Evolutionary conservation across 2,888 invertebrate genomes (phyloP), one percentile per base, ranked within the genome.

Genomic region (Poecilus cupreus): DNA sequence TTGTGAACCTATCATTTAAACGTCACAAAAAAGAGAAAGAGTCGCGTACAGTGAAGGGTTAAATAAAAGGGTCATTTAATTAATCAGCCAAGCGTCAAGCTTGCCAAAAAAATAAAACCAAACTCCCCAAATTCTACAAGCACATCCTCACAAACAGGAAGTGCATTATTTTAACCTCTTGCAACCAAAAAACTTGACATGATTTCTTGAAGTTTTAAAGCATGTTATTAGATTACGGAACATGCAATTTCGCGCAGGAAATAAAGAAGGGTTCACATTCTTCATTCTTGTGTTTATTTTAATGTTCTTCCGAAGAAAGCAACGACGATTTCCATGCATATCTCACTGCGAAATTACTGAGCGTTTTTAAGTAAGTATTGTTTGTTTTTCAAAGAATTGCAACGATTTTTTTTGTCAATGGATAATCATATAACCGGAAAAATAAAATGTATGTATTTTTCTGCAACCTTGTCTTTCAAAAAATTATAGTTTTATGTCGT

Each of bases 21-120:
- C 75, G 75, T 75, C 75, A 49, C 6, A 18, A 20, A 74, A 70
- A 37, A 70, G n/a, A 64, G 24, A 57, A 22, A 22, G 8, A 32
- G 1, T 26, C 26, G 11, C 11, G 2, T n/a, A n/a, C 20, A 75
- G 18, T 51, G 51, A 75, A 75, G 75, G 75, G 75, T 75, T 75
- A 75, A 75, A 51, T 75, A 51, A 75, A 75, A 75, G 75, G 75
- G 75, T 75, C 51, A 75, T 75, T 75, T 75, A 75, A 68, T 68
- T 37, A 37, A 51, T 75, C 75, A 75, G 13, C 51, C 75, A 75
- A 75, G 75, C 75, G 75, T 75, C 75, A 75, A 49, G 75, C 75
- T 75, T 32, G 75, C 75, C 75, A 75, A 75, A 75, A 72, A 75
- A 70, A 43, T 43, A 70, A 70, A 74, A 51, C 8, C 11, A n/a